Base-by-base conservation (phyloP, 2,113 vertebrate species). In the Poeciliopsis prolifica region DNA sequence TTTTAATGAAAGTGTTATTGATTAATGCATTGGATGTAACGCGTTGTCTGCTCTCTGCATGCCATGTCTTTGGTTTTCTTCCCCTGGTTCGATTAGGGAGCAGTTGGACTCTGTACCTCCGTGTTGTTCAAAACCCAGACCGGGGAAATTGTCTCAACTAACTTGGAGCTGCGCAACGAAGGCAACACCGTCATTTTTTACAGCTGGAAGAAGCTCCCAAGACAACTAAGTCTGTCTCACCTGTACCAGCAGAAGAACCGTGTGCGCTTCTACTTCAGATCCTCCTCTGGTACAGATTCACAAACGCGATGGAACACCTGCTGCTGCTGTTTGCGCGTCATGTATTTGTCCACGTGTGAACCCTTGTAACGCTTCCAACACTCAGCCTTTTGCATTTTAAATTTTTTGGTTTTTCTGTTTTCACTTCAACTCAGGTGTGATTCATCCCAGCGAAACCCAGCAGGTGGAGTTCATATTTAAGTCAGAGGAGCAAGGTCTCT, bases 171-270 rank as follows among this genome's bases (percentile, higher is more conserved):
- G 67, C 92, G 84, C 77, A 99, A 97, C 1, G 94, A 97, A 2
- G 97, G 97, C 81, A 97, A 90, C 15, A 91, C 95, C 0, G 95
- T 94, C 65, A 80, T 99, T 79, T 97, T 95, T 94, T 98, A 96
- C 1, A 82, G 90, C 84, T 99, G 97, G 98, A 87, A 95, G 86
- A 94, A 93, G 78, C 87, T 92, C 58, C 84, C 89, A 3, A 74
- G 80, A 37, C 70, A 61, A 0, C 90, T 87, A 72, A 89, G 83
- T 77, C 95, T 96, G 76, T 80, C 82, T 66, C 28, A 82, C 40
- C 79, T 83, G 58, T 37, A 2, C 14, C 67, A 79, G 31, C 84
- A 68, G 37, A 77, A 73, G 72, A 79, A 74, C 68, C 22, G 22
- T 4, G 65, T 48, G 5, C 65, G 73, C 72, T 91, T 91, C 79